A percentile compares a stretch with the other conserved stretches of the same genome.
phyloP scores from a whole-genome alignment of 2,888 invertebrate genomes.

The Amiota mariae region DNA sequence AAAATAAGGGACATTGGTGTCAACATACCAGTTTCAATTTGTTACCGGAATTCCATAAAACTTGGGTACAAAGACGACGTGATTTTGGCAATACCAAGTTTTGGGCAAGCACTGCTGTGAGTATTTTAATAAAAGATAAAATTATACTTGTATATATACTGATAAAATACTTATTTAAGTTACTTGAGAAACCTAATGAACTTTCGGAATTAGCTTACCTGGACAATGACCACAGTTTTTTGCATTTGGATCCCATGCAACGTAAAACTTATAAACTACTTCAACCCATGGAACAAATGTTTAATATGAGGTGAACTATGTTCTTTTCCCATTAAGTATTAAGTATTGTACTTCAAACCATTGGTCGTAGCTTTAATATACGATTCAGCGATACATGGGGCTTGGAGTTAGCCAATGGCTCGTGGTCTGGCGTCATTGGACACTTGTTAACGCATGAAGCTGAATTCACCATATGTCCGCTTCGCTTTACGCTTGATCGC shows the following conservation, averaged over 20 bases:
- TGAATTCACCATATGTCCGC: constrained; percentile 59
- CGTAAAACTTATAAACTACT: constrained; percentile 66
- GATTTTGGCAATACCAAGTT: constrained; percentile 56
- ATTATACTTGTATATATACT: not conserved
- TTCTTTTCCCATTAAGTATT: no score
- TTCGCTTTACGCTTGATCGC: constrained; percentile 59
- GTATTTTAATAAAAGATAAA: constrained; percentile 23
- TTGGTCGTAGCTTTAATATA: constrained; percentile 53
- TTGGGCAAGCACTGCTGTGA: constrained; percentile 56
- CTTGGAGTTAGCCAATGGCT: constrained; percentile 49
- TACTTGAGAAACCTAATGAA: constrained; percentile 56
- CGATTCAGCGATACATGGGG: constrained; percentile 60
- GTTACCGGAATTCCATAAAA: constrained; percentile 40
- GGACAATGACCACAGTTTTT: constrained; percentile 47
- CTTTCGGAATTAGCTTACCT: constrained; percentile 49
- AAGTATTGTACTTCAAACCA: not conserved
- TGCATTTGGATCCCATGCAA: constrained; percentile 67
- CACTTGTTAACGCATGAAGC: constrained; percentile 50
- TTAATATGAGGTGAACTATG: constrained; percentile 62
- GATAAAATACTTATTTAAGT: constrained; percentile 39
- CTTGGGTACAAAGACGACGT: constrained; percentile 57
- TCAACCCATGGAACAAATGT: constrained; percentile 52
- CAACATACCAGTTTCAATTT: constrained; percentile 48
- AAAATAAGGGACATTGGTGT: constrained; percentile 63
- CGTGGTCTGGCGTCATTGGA: constrained; percentile 65